phyloP scores from a whole-genome alignment of 2,113 vertebrate species.

The Anhinga anhinga region DNA sequence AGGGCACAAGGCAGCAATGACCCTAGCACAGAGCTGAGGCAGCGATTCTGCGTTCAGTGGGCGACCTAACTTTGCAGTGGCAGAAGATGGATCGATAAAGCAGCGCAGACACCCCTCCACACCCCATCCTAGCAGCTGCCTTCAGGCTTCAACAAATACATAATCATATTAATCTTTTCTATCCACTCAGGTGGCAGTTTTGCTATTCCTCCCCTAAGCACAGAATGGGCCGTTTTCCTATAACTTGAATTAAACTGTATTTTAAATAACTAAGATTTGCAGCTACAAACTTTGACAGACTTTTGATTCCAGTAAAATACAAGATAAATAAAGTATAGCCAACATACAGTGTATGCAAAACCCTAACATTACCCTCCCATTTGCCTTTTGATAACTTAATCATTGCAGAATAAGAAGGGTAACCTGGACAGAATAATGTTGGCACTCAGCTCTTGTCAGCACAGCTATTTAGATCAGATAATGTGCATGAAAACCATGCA shows the following conservation, averaged over 20 bases:
- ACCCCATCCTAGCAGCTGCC: background rate
- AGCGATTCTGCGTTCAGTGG: background rate
- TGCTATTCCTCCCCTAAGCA: background rate
- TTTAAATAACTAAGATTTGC: background rate
- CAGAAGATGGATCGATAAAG: background rate
- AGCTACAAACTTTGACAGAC: background rate
- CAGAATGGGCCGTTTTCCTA: background rate
- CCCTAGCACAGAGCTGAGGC: background rate
- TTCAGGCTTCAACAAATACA: background rate
- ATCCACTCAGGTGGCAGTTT: background rate
- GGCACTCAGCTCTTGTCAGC: background rate
- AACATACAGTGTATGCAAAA: background rate
- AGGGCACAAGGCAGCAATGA: too few relatives aligned
- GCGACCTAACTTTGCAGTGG: background rate
- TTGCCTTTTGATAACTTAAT: background rate
- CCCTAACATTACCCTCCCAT: background rate
- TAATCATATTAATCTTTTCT: background rate
- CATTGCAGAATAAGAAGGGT: background rate
- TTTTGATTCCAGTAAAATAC: background rate
- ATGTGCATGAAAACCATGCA: fast-evolving
- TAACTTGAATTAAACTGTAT: background rate
- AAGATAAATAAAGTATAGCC: background rate
- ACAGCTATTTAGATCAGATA: background rate
- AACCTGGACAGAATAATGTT: background rate
- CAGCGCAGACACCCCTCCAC: background rate